These are phyloP conservation scores for Ptychadena robeensis DNA, from an alignment of 2,797 vertebrate genomes.

Conservation along the genomic window DNA sequence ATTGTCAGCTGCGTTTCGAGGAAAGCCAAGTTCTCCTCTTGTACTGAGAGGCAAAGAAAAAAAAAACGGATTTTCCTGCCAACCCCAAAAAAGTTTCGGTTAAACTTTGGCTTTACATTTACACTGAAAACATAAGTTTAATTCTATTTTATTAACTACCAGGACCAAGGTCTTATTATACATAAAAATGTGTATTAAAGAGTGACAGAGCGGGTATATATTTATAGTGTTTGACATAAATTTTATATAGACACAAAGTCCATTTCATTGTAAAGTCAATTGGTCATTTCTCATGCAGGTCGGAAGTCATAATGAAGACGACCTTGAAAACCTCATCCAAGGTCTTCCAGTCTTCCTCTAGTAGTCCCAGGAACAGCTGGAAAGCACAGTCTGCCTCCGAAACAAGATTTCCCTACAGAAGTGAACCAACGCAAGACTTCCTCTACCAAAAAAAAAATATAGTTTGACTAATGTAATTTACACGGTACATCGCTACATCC, in stretches of 20 bases:
- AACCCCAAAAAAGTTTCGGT: no score
- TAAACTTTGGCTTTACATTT: no score
- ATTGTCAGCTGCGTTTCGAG: no score
- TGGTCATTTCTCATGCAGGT: not conserved
- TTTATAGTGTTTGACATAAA: no score
- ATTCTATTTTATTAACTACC: no score
- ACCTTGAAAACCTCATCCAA: constrained; percentile 20
- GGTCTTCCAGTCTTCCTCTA: not conserved
- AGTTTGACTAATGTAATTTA: constrained; percentile 20
- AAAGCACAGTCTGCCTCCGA: constrained; percentile 11
- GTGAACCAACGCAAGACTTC: not conserved
- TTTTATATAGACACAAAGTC: not conserved
- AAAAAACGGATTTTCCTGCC: no score
- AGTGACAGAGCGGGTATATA: no score
- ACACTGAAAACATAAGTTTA: no score
- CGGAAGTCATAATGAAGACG: not conserved
- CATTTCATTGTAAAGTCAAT: not conserved
- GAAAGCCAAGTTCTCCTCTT: no score
- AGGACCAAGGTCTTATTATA: no score
- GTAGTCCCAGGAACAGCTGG: constrained; percentile 32
- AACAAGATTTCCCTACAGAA: constrained; percentile 28
- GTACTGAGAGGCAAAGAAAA: no score
- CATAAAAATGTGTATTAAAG: no score
- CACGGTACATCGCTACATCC: not conserved
- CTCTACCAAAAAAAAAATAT: constrained; percentile 6